Evolutionary conservation across 64 coral and sea anemone genomes (phyloP).

Genomic region (Exaiptasia diaphana): DNA sequence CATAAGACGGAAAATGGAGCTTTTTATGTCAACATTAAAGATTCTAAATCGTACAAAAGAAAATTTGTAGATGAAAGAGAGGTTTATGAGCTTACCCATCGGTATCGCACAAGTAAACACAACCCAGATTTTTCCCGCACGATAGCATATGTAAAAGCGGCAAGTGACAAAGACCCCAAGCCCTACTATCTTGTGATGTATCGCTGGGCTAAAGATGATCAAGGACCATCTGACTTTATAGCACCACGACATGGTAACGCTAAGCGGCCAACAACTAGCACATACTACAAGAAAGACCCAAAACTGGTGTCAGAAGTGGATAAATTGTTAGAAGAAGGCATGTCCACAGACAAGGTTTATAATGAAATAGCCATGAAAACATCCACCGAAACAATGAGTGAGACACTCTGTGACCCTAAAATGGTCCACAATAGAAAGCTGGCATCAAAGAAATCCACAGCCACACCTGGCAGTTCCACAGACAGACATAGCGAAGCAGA

Average conservation of each 20-base stretch:
- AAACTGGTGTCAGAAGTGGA: too few relatives aligned
- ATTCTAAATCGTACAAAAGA: neutral
- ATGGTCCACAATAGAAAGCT: constrained; percentile 8
- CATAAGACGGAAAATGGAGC: constrained; percentile 42
- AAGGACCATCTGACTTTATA: too few relatives aligned
- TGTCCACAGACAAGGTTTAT: too few relatives aligned
- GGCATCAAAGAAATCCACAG: too few relatives aligned
- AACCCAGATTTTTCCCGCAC: constrained; percentile 3
- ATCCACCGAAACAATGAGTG: constrained; percentile 12
- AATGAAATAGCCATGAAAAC: too few relatives aligned
- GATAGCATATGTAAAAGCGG: neutral
- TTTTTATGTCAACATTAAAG: constrained; percentile 9
- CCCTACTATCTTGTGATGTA: constrained; percentile 41
- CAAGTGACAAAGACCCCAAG: neutral
- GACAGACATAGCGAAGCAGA: constrained; percentile 28
- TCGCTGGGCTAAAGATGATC: too few relatives aligned
- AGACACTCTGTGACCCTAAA: too few relatives aligned
- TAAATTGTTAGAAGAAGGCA: too few relatives aligned
- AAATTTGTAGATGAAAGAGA: constrained; percentile 10
- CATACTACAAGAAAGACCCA: too few relatives aligned
- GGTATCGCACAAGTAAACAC: neutral
- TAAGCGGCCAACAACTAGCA: too few relatives aligned
- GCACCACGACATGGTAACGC: too few relatives aligned
- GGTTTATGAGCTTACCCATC: constrained; percentile 8
- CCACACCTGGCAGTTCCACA: too few relatives aligned